Percentiles rank a stretch among this genome's conserved stretches.
phyloP scores from a whole-genome alignment of 1,140 invertebrate genomes.

The Epicauta chinensis region DNA sequence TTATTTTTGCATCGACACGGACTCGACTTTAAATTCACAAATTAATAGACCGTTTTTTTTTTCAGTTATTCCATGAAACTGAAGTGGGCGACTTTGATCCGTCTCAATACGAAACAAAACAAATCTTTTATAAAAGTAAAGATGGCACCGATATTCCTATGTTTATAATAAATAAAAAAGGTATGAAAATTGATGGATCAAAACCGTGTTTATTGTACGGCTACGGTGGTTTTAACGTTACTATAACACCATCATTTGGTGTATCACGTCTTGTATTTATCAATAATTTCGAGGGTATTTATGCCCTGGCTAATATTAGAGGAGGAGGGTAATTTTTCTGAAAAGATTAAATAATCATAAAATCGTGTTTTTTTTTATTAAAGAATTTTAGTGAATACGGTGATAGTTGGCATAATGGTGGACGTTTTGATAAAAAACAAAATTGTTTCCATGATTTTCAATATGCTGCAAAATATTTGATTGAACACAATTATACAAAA shows the following conservation, averaged over 20 bases:
- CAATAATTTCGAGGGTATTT: conserved; percentile 80
- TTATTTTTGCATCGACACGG: too few species aligned
- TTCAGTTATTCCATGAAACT: conserved; percentile 76
- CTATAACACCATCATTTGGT: conserved; percentile 79
- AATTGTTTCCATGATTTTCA: conserved; percentile 98
- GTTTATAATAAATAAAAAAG: conserved; percentile 72
- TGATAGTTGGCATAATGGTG: conserved; percentile 93
- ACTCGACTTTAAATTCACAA: too few species aligned
- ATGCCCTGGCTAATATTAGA: conserved; percentile 90
- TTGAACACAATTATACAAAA: conserved; percentile 75
- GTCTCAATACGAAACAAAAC: conserved; percentile 73
- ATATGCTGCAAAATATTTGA: conserved; percentile 84
- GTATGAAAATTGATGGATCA: conserved; percentile 55
- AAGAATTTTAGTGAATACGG: conserved; percentile 76
- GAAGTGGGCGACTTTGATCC: conserved; percentile 80
- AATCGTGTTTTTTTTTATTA: background rate
- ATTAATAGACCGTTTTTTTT: too few species aligned
- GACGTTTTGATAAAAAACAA: conserved; percentile 89
- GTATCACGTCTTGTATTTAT: conserved; percentile 82
- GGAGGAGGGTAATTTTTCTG: conserved; percentile 82
- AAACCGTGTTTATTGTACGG: conserved; percentile 86
- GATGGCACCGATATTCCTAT: conserved; percentile 96
- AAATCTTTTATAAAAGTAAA: conserved; percentile 92
- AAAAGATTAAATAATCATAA: background rate
- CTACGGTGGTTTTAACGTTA: conserved; percentile 96